phyloP scores from a whole-genome alignment of 2,888 invertebrate genomes.

The Pristionchus fissidentatus region DNA sequence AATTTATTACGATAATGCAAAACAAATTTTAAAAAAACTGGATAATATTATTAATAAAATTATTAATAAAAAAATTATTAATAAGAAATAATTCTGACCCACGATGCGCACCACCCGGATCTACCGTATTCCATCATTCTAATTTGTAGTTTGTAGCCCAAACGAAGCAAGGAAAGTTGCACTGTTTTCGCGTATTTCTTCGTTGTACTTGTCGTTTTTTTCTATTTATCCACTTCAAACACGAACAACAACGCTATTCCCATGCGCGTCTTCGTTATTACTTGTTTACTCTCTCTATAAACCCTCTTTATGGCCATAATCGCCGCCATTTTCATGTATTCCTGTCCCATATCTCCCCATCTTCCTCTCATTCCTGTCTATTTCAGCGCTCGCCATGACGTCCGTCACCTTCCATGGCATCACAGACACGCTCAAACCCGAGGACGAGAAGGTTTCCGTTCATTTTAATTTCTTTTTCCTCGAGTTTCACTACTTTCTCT shows the following conservation, averaged over 20 bases:
- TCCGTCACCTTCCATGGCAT: constrained; percentile 55
- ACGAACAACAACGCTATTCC: too few species aligned
- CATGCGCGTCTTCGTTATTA: too few species aligned
- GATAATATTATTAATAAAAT: neutral
- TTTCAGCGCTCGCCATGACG: constrained; percentile 46
- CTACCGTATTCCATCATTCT: constrained; percentile 15
- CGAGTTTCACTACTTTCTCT: neutral
- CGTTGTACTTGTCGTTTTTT: too few species aligned
- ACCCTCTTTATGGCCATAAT: too few species aligned
- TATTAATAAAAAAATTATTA: too few species aligned
- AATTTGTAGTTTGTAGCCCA: constrained; percentile 1
- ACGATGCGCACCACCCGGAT: neutral
- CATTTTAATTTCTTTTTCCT: neutral
- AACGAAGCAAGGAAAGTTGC: too few species aligned
- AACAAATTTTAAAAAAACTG: too few species aligned
- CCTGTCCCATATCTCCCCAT: neutral
- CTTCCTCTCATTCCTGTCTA: neutral
- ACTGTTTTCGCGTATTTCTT: neutral
- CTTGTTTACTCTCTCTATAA: too few species aligned
- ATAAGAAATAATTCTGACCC: neutral
- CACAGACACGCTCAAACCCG: constrained; percentile 54
- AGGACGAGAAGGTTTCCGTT: constrained; percentile 51
- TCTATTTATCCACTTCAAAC: too few species aligned
- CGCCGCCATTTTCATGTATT: neutral
- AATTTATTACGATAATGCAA: neutral